Evolutionary conservation across 2,113 vertebrate genomes (phyloP).

Genomic region (Orthonyx spaldingii): DNA sequence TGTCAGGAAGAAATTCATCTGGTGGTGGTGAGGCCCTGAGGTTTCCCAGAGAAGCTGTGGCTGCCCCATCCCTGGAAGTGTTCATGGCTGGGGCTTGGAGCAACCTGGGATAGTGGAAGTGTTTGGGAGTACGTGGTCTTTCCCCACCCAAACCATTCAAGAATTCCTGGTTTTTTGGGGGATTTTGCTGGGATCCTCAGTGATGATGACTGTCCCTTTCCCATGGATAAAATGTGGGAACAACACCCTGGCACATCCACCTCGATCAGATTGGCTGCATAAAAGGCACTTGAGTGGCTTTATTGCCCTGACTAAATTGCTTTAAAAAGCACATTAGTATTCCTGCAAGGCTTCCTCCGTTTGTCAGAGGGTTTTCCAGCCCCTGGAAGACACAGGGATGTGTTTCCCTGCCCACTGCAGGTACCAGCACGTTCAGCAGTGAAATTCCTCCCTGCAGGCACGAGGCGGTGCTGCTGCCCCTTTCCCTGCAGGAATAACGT

Average conservation of each 20-base stretch:
- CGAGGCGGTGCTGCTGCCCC: constrained; percentile 45
- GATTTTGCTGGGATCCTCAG: background rate
- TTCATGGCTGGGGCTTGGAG: background rate
- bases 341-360: background rate
- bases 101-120: background rate
- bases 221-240: accelerated
- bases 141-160: background rate
- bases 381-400: background rate
- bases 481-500: background rate
- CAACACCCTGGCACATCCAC: background rate
- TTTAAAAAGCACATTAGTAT: background rate
- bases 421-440: background rate
- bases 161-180: background rate
- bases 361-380: background rate
- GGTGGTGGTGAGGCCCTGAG: background rate
- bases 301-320: background rate
- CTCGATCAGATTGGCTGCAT: background rate
- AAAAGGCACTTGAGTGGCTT: background rate
- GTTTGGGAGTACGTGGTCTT: background rate
- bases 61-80: background rate
- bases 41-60: background rate
- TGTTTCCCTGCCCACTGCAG: background rate
- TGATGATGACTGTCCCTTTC: background rate
- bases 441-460: constrained; percentile 21
- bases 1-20: background rate